Evolutionary conservation across 1,140 invertebrate genomes (phyloP), one percentile per base, ranked within the genome.

Genomic region (Sycophaga agraensis): DNA sequence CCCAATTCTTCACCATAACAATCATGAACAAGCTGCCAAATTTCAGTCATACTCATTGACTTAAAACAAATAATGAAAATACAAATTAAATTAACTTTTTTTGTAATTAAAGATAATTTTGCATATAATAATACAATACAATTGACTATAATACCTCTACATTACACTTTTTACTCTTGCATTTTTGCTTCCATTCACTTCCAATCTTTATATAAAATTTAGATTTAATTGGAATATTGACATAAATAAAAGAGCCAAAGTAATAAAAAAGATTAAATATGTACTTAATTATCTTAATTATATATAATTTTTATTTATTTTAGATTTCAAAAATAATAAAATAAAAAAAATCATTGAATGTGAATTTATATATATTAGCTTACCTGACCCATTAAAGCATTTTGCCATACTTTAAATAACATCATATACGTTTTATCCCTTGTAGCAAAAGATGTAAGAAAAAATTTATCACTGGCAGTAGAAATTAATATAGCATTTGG

Each of bases 341-440:
- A 59, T 34, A 48, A 59, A 59, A 34, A 40, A 55, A 51, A 16
- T 37, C 22, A 50, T 50, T 35, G 2, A 35, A 50, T 34, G 35
- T 21, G 2, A 19, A 37, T 34, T 6, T 12, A 28, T 35, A 42
- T 51, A 3, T 16, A 14, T 21, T 35, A 34, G 66, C 66, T 68
- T 82, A 90, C 89, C 85, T 95, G 88, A 70, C 93, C 92, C 82
- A 96, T 87, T 37, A 97, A 85, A 64, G 92, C 92, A 85, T 95
- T 96, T 82, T 97, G 94, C 95, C 95, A 97, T 66, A 97, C 87
- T 68, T 93, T 85, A 83, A 97, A 96, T 69, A 97, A 84, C 91
- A 96, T 96, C 68, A 96, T 84, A 84, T 93, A 97, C 2, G 93
- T 89, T 78, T 97, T 96, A 81, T 98, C 95, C 42, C 95, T 81